Evolutionary conservation across 2,797 vertebrate species (phyloP).

Genomic region (Malurus splendens): DNA sequence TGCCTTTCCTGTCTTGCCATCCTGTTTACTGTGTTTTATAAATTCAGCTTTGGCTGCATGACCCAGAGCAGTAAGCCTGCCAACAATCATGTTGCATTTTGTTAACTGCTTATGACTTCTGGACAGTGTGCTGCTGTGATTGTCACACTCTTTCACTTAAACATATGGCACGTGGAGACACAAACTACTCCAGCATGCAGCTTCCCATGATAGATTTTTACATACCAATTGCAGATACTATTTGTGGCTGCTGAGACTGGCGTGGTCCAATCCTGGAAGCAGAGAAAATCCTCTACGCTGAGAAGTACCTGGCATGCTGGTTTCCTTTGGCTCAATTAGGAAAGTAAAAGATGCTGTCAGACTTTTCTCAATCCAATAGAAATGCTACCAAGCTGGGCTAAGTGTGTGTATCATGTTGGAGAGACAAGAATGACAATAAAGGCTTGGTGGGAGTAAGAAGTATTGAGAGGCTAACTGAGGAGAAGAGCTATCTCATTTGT

Average conservation of each 20-base stretch:
- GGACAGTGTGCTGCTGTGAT: slow-evolving; percentile 50
- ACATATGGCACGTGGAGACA: slow-evolving; percentile 30
- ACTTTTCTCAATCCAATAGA: neutral
- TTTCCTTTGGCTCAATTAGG: neutral
- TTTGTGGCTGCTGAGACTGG: slow-evolving; percentile 10
- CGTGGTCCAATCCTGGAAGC: neutral
- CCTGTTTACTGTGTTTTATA: neutral
- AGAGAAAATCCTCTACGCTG: neutral
- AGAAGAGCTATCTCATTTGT: neutral
- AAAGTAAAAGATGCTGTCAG: neutral
- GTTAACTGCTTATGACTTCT: slow-evolving; percentile 47
- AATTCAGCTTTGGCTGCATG: slow-evolving; percentile 36
- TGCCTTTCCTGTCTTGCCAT: neutral
- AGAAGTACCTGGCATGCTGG: neutral
- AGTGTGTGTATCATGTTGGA: neutral
- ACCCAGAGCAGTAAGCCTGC: slow-evolving; percentile 39
- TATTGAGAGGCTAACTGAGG: neutral
- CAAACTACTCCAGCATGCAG: slow-evolving; percentile 22
- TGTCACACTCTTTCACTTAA: slow-evolving; percentile 49
- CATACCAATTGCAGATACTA: slow-evolving; percentile 1
- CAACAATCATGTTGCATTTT: slow-evolving; percentile 49
- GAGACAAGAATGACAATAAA: slow-evolving; percentile 6
- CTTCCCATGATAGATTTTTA: slow-evolving; percentile 19
- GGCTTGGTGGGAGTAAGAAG: neutral
- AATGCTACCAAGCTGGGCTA: neutral